A percentile compares a stretch with the other conserved stretches of the same genome.
phyloP scores from a whole-genome alignment of 2,113 vertebrate genomes.

The Fukomys damarensis region DNA sequence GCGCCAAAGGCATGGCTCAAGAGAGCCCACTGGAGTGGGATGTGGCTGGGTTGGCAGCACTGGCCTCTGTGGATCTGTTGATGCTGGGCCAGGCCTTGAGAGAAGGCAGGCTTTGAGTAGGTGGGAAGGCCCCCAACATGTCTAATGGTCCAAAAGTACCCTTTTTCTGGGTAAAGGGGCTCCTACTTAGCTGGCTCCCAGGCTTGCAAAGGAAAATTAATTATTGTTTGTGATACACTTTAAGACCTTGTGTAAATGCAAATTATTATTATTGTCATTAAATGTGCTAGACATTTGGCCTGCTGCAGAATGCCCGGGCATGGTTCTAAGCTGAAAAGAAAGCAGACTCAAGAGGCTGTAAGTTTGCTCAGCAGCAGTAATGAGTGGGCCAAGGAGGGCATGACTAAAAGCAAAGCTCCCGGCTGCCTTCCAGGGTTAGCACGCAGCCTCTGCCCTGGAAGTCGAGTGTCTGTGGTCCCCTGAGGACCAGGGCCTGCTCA shows the following conservation, averaged over 20 bases:
- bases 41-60: neutral
- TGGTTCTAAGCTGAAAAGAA: conserved; percentile 74
- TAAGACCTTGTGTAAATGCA: conserved; percentile 75
- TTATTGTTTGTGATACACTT: conserved; percentile 76
- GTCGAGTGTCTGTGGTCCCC: neutral
- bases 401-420: neutral
- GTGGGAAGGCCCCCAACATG: neutral
- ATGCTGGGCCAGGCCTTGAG: neutral
- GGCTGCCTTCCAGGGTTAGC: neutral
- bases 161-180: conserved; percentile 49
- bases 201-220: conserved; percentile 75
- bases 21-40: neutral
- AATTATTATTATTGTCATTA: conserved; percentile 78
- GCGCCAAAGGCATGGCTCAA: neutral
- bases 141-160: conserved; percentile 41
- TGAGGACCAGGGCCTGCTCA: neutral
- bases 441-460: neutral
- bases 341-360: conserved; percentile 36
- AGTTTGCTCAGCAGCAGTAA: neutral
- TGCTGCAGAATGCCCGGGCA: conserved; percentile 62
- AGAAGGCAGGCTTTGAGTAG: neutral
- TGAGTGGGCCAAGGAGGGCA: neutral
- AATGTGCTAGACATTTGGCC: conserved; percentile 70
- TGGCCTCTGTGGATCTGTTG: neutral
- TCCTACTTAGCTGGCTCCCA: conserved; percentile 61